Conservation (phyloP, 2,797 vertebrate species). For the Spea hammondii region DNA sequence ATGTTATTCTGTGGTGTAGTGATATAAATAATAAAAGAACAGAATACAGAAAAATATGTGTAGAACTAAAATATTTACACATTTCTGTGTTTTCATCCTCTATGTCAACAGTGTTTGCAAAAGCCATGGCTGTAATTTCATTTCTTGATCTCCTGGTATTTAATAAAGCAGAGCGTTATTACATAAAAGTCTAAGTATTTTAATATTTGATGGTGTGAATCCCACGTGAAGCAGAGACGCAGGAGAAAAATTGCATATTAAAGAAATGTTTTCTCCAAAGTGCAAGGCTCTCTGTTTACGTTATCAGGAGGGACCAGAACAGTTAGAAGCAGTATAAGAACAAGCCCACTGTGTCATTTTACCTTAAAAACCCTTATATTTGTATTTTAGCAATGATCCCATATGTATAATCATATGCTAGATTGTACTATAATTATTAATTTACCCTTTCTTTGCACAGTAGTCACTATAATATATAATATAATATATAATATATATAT, state of each 20-base stretch:
- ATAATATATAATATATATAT: background rate
- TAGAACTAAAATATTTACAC: conserved; percentile 15
- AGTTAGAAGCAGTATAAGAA: background rate
- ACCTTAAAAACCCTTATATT: conserved; percentile 2
- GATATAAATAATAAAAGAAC: background rate
- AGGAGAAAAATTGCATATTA: conserved; percentile 58
- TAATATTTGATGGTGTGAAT: conserved; percentile 63
- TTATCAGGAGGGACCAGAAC: conserved; percentile 43
- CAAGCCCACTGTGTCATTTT: background rate
- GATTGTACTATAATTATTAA: background rate
- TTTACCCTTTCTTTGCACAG: background rate
- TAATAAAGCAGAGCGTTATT: conserved; percentile 54
- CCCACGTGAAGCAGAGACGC: conserved; percentile 54
- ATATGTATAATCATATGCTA: too few species aligned
- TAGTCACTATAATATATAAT: background rate
- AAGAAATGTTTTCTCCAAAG: conserved; percentile 53
- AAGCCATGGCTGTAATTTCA: conserved; percentile 49
- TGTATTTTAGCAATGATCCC: background rate
- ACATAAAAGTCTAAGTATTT: conserved; percentile 62
- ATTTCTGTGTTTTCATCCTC: conserved; percentile 20
- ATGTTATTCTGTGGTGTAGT: background rate
- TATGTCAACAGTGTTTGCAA: conserved; percentile 39
- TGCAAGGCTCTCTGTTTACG: conserved; percentile 39
- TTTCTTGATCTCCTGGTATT: conserved; percentile 57
- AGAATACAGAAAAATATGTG: background rate